phyloP scores from a whole-genome alignment of 2,113 vertebrate genomes.

The Drymodes brunneopygia region DNA sequence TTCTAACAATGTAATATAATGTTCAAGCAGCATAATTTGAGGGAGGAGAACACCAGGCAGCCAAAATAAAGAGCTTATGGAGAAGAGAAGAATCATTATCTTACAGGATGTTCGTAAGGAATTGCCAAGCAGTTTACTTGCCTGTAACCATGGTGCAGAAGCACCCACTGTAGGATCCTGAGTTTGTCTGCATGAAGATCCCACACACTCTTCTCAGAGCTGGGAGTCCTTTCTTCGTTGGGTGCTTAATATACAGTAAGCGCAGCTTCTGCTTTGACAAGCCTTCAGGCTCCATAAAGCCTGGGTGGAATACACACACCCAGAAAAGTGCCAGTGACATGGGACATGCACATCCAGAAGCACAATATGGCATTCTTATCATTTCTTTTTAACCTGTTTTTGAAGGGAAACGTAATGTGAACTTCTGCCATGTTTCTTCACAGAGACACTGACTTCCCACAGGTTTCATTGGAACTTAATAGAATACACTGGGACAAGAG shows the following conservation, averaged over 20 bases:
- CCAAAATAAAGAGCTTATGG: not conserved
- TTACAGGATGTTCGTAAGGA: not conserved
- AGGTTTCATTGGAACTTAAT: not conserved
- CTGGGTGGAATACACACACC: not conserved
- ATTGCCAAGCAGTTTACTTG: not conserved
- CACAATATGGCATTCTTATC: not conserved
- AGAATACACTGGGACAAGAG: not conserved
- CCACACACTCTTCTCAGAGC: not conserved
- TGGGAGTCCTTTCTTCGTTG: not conserved
- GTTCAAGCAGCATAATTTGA: not conserved
- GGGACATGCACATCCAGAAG: not conserved
- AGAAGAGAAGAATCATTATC: not conserved
- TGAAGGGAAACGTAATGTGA: not conserved
- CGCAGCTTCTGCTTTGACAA: not conserved
- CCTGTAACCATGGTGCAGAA: not conserved
- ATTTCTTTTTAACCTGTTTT: not conserved
- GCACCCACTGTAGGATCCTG: not conserved
- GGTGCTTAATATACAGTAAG: not conserved
- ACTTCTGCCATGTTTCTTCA: not conserved
- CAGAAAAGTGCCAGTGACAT: not conserved
- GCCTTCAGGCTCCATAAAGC: not conserved
- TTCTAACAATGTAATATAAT: not conserved
- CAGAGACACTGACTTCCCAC: not conserved
- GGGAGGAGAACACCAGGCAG: not conserved
- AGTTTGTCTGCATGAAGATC: not conserved